Conservation (phyloP, 1,140 invertebrate genomes). For the Belonocnema kinseyi region DNA sequence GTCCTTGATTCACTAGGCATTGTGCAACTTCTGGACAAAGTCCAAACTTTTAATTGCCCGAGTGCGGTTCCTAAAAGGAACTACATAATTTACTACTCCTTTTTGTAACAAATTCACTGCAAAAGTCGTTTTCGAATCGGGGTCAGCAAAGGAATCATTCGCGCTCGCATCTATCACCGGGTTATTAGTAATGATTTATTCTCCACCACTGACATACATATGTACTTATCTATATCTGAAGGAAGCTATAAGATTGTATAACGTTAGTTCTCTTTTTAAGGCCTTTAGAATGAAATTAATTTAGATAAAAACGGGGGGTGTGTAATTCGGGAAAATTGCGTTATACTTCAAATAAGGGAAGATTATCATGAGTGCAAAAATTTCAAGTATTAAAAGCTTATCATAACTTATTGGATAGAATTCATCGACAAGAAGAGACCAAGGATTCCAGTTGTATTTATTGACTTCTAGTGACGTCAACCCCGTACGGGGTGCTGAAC, state of each 20-base stretch:
- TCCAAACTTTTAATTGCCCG: conserved; percentile 16
- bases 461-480: conserved; percentile 62
- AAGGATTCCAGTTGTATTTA: conserved; percentile 52
- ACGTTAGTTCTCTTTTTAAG: too few species aligned
- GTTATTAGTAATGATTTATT: background rate
- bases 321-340: too few species aligned
- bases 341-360: too few species aligned
- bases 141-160: conserved; percentile 10
- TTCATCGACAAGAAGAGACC: conserved; percentile 52
- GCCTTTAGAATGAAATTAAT: too few species aligned
- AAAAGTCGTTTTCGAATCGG: conserved; percentile 23
- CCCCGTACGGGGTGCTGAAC: conserved; percentile 58
- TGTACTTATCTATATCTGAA: too few species aligned
- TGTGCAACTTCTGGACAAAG: background rate
- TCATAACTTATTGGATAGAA: background rate
- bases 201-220: too few species aligned
- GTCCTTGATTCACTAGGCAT: conserved; percentile 21
- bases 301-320: too few species aligned
- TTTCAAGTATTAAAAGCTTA: background rate
- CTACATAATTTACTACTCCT: conserved; percentile 24
- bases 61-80: conserved; percentile 26
- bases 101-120: conserved; percentile 19
- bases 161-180: background rate
- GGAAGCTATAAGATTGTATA: too few species aligned
- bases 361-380: too few species aligned